These are phyloP conservation scores for Heliconius himera DNA, from an alignment of 1,140 invertebrate species.

Conservation along the genomic window DNA sequence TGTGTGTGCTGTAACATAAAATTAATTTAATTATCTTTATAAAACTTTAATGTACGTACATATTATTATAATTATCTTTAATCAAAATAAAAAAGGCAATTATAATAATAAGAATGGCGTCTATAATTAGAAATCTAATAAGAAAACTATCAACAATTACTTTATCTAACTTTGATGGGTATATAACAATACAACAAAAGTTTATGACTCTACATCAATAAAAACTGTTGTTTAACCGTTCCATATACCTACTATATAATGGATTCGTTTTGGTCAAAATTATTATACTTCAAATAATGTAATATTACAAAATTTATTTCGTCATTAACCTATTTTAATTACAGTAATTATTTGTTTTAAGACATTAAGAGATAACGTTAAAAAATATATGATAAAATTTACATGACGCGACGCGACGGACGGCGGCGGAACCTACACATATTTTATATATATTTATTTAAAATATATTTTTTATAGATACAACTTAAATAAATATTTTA, in stretches of 20 bases:
- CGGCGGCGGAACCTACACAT: not conserved
- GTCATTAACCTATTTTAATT: not conserved
- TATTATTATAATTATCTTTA: not conserved
- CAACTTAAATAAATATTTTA: too few relatives aligned
- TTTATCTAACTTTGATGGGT: not conserved
- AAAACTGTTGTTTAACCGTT: not conserved
- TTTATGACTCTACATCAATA: not conserved
- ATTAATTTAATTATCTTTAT: not conserved
- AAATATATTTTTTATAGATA: not conserved
- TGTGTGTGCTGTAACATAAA: not conserved
- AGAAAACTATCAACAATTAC: not conserved
- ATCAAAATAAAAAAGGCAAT: not conserved
- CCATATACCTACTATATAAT: not conserved
- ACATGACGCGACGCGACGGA: not conserved
- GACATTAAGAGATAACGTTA: slow-evolving; percentile 5
- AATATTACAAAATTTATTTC: not conserved
- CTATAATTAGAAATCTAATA: slow-evolving; percentile 5
- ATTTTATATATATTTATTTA: not conserved
- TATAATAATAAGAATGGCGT: not conserved
- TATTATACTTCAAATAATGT: not conserved
- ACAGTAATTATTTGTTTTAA: slow-evolving; percentile 5
- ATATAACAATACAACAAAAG: not conserved
- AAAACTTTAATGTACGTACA: not conserved
- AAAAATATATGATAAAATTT: not conserved
- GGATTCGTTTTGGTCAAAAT: not conserved